Conservation (phyloP, 2,797 vertebrate genomes). For the Phalloptychus januarius region DNA sequence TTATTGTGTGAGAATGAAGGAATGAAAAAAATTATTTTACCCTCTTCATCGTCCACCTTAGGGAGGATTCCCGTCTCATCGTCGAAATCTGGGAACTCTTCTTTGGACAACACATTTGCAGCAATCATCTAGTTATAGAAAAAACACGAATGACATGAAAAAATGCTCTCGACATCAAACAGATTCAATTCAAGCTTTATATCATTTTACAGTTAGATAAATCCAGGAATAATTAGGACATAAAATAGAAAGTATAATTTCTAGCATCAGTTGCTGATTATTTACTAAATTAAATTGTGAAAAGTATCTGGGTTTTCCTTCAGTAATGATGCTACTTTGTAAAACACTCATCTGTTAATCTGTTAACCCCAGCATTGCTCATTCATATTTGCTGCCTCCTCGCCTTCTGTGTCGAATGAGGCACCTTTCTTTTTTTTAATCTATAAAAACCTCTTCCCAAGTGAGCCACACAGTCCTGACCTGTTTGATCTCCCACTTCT, state of each 20-base stretch:
- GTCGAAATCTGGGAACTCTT: slow-evolving; percentile 98
- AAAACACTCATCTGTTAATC: background rate
- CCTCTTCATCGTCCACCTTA: slow-evolving; percentile 98
- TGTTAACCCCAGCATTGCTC: background rate
- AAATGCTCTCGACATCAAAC: background rate
- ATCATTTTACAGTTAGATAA: background rate
- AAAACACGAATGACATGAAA: background rate
- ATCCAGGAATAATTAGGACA: background rate
- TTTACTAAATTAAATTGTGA: background rate
- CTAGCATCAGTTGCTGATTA: background rate
- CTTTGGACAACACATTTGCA: slow-evolving; percentile 97
- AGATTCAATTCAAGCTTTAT: background rate
- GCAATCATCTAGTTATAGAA: slow-evolving; percentile 91
- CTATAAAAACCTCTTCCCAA: background rate
- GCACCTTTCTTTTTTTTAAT: background rate
- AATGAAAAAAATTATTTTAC: slow-evolving; percentile 65
- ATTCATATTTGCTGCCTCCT: background rate
- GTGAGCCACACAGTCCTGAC: slow-evolving; percentile 62
- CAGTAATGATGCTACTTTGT: background rate
- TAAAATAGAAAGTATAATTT: background rate
- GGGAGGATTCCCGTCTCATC: slow-evolving; percentile 98
- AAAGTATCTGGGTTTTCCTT: background rate
- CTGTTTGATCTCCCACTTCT: slow-evolving; percentile 99
- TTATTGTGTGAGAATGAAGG: background rate
- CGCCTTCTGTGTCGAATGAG: background rate